Conservation (phyloP, 2,113 vertebrate species). For the Mobula hypostoma region DNA sequence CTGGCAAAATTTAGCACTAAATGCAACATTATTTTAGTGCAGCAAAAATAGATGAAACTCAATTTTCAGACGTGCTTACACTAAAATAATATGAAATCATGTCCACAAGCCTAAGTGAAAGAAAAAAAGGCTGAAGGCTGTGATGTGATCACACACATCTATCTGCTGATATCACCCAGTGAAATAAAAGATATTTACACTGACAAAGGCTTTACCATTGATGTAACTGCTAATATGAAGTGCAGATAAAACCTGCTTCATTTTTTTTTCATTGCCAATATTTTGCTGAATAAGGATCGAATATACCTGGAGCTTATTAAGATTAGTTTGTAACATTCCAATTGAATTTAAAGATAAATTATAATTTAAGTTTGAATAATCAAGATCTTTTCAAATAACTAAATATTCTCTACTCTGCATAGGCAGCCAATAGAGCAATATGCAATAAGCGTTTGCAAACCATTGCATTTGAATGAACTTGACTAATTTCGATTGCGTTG, state of each 20-base stretch:
- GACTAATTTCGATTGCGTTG: neutral
- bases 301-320: neutral
- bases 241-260: neutral
- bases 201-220: neutral
- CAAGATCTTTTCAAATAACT: neutral
- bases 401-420: slow-evolving; percentile 12
- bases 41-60: too few species aligned
- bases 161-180: neutral
- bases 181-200: neutral
- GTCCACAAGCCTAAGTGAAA: neutral
- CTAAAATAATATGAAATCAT: neutral
- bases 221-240: neutral
- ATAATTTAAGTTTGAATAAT: neutral
- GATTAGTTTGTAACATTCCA: neutral
- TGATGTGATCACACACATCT: neutral
- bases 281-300: neutral
- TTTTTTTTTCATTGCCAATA: neutral
- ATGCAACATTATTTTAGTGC: too few species aligned
- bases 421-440: neutral
- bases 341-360: neutral
- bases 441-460: neutral
- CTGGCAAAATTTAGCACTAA: too few species aligned
- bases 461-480: neutral
- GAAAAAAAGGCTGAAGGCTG: neutral
- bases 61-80: too few species aligned